Base-by-base conservation (phyloP, 2,888 invertebrate genomes). In the Ametastegia equiseti region DNA sequence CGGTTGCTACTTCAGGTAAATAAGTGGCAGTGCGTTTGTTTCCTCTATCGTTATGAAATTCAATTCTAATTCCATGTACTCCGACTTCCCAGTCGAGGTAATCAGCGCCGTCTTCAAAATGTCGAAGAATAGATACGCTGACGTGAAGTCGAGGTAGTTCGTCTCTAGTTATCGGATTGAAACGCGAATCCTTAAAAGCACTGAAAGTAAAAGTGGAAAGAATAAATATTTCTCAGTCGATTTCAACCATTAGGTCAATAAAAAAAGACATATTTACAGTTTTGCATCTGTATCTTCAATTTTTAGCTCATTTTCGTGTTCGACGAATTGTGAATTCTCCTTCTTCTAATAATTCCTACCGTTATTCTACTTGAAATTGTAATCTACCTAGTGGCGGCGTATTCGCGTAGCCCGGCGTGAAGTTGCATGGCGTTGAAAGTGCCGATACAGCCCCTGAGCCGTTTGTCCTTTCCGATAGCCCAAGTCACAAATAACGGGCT, bases 401-500 rank as follows among this genome's bases (percentile, higher is more conserved):
- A 99, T 93, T 99, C 99, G 86, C 98, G 95, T 86, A 99, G 94
- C 84, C 99, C 98, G 90, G 96, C 95, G 92, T 99, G 98, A 89
- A 99, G 95, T 92, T 97, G 97, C 96, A 98, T 97, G 81, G 98
- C 97, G 92, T 97, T 98, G 92, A 99, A 99, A 73, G 99, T 99
- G 83, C 99, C 99, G 91, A 99, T 99, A 93, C 99, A 99, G 77
- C 99, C 99, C 85, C 99, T 95, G 83, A 99, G 94, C 85, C 98
- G 95, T 90, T 97, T 96, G 91, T 98, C 98, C 91, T 97, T 96
- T 79, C 99, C 99, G 91, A 98, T 98, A 93, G 98, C 97, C 99
- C 99, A 99, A 84, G 99, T 99, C 86, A 99, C 99, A 94, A 99
- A 99, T 90, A 99, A 94, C 81, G 99, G 99, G 92, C 98, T 98